These are phyloP conservation scores for Rhinichthys osculus DNA, from an alignment of 2,797 vertebrate genomes.

Conservation along the genomic window DNA sequence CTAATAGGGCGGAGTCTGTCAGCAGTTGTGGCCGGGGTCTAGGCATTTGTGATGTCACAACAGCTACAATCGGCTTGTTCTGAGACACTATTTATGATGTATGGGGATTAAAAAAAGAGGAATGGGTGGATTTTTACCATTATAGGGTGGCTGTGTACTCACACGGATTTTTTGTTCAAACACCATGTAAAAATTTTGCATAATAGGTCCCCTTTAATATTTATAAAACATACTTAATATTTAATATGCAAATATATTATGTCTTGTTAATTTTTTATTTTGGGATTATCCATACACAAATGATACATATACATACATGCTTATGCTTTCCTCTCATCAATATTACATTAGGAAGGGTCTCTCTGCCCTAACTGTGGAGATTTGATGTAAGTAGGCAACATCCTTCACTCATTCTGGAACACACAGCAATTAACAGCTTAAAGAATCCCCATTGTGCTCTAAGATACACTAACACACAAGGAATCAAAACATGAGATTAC, in stretches of 20 bases:
- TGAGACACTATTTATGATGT: no score
- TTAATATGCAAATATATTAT: neutral
- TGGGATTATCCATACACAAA: neutral
- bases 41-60: no score
- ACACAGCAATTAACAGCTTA: slow-evolving; percentile 61
- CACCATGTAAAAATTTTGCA: no score
- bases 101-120: no score
- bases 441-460: slow-evolving; percentile 54
- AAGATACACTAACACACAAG: neutral
- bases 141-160: no score
- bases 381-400: slow-evolving; percentile 62
- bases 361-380: slow-evolving; percentile 13
- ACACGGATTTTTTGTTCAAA: no score
- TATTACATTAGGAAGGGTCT: neutral
- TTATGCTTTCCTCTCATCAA: neutral
- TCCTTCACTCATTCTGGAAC: slow-evolving; percentile 53
- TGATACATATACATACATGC: neutral
- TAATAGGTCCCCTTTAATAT: no score
- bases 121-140: no score
- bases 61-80: no score
- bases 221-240: neutral
- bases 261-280: neutral
- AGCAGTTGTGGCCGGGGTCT: no score
- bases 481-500: slow-evolving; percentile 41
- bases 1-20: no score